Evolutionary conservation across 2,888 invertebrate genomes (phyloP), one percentile per base, ranked within the genome.

Genomic region (Uloborus plumipes): DNA sequence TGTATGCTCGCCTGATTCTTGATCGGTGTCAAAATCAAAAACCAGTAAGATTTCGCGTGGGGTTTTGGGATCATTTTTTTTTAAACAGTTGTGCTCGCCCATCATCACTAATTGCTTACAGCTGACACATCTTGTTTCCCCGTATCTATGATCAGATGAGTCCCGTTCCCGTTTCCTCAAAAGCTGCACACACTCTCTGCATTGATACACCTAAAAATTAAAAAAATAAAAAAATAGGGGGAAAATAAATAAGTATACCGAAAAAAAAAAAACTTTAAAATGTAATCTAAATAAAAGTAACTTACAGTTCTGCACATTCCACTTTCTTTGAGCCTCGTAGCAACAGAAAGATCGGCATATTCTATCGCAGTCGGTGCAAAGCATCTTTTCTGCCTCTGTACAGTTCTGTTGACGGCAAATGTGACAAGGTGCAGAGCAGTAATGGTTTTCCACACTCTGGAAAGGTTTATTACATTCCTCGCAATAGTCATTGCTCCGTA

Each of bases 161-260:
- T 18, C 31, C 16, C 64, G 53, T 0, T 31, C 14, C 6, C 47
- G 13, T 1, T 64, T 2, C 2, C 1, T 0, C 14, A 73, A 39
- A 0, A 62, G 20, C 18, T 49, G 20, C 6, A 20, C 14, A n/a
- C 64, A 64, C 11, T 18, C 2, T 2, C 64, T 49, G 39, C 73
- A 73, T 15, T 73, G 73, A n/a, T 73, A 72, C 14, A 51, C 16
- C 26, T n/a, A n/a, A n/a, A n/a, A n/a, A n/a, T 67, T 31, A 4
- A 31, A 31, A 31, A 7, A 31, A 31, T 31, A 31, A 31, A 2
- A 2, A 2, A 9, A 1, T 1, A n/a, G n/a, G n/a, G n/a, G n/a
- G 9, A 1, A 39, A 39, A 1, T 6, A 39, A 11, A 39, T 7
- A 39, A 7, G 3, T 6, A 11, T 39, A 6, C 9, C 9, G 9